Base-by-base conservation (phyloP, 23 tunicate genomes). In the Trididemnum nubilum region DNA sequence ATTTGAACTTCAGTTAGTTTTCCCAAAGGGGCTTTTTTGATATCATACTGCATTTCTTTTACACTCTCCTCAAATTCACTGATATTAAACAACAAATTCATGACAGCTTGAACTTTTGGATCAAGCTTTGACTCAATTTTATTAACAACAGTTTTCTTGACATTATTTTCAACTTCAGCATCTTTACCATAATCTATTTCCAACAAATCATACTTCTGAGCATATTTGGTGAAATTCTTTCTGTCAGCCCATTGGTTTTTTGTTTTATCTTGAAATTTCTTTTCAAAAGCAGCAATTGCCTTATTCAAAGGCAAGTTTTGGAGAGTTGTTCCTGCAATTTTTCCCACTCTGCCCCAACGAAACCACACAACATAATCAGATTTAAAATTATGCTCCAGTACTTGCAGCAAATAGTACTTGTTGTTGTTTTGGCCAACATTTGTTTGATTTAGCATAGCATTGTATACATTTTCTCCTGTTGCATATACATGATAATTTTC, bases 401-500 rank as follows among this genome's bases (percentile, higher is more conserved):
- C 32, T 82, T 91, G 97, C 23, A 91, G 34, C 37, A 91, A 2
- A 63, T 91, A 91, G 58, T 86, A 91, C 66, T 91, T 91, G 65
- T 91, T 91, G 87, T 91, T 91, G 51, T 91, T 91, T 35, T 59
- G 51, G 22, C 87, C 91, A 1, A 91, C 83, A 67, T 91, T 86
- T 36, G 97, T 91, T 71, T 91, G 97, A 66, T 91, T 91, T 5
- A 91, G 73, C 91, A 86, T 91, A 1, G 97, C 97, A 82, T 91
- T 86, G 87, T 64, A 91, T 0, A 80, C 76, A 30, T 63, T 29
- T 9, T 65, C 72, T 52, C 80, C 81, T 38, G 58, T 50, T 1
- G 44, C 65, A 71, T 91, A 82, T 57, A 91, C 91, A 58, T 91
- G 87, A 73, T 37, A 73, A 73, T 38, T 73, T 22, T 38, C 30